Percentiles rank a stretch among this genome's conserved stretches.
Evolutionary conservation across 2,797 vertebrate genomes (phyloP).

Genomic region (Myotis findleyi): DNA sequence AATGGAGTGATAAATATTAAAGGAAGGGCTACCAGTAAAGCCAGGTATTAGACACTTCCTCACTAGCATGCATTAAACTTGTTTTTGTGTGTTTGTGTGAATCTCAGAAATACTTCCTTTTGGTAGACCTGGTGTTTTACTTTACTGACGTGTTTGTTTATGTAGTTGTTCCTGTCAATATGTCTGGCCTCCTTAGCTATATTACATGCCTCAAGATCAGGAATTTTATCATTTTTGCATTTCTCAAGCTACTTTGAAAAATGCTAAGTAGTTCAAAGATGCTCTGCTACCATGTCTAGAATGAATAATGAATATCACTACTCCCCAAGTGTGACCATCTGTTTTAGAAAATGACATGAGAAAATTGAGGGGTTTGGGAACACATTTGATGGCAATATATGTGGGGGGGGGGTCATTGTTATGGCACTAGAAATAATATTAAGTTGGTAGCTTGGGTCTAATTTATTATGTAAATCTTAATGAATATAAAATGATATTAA

Average conservation of each 20-base stretch:
- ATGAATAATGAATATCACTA: conserved; percentile 62
- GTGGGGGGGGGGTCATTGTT: conserved; percentile 21
- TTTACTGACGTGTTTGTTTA: background rate
- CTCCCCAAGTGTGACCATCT: conserved; percentile 54
- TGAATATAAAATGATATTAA: conserved; percentile 65
- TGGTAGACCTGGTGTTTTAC: background rate
- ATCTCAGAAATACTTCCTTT: background rate
- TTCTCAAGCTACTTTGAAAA: conserved; percentile 25
- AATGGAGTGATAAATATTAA: background rate
- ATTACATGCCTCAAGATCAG: background rate
- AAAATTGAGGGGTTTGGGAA: conserved; percentile 41
- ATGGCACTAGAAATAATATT: conserved; percentile 45
- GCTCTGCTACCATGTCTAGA: conserved; percentile 32
- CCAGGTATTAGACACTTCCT: background rate
- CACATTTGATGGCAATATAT: background rate
- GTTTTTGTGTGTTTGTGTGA: background rate
- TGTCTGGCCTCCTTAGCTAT: background rate
- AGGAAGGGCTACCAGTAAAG: background rate
- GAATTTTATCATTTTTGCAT: conserved; percentile 43
- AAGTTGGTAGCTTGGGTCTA: conserved; percentile 52
- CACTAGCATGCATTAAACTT: background rate
- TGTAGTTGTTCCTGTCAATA: background rate
- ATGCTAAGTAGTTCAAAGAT: conserved; percentile 52
- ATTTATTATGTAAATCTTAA: conserved; percentile 67
- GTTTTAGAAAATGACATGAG: conserved; percentile 42